Conservation (phyloP, 2,888 invertebrate species). For the Bombylius discolor region DNA sequence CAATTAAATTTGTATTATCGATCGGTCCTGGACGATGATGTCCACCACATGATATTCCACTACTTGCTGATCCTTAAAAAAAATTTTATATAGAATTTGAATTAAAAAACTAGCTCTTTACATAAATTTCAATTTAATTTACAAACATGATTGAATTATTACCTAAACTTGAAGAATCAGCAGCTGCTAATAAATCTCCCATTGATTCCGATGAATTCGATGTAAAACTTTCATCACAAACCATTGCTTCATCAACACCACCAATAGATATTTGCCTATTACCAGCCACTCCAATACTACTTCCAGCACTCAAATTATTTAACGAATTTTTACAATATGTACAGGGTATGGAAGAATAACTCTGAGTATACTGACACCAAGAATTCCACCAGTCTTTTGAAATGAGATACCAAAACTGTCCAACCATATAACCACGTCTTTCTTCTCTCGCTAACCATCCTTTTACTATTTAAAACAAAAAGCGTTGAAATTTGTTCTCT, state of each 20-base stretch:
- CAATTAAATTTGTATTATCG: slow-evolving; percentile 59
- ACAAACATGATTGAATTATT: neutral
- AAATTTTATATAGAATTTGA: neutral
- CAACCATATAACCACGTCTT: slow-evolving; percentile 58
- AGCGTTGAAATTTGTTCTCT: neutral
- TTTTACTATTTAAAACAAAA: slow-evolving; percentile 40
- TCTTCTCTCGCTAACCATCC: slow-evolving; percentile 74
- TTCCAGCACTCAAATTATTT: slow-evolving; percentile 14
- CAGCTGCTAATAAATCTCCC: slow-evolving; percentile 47
- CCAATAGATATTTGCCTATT: neutral
- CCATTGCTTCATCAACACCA: slow-evolving; percentile 47
- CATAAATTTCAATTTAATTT: neutral
- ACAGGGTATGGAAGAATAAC: slow-evolving; percentile 34
- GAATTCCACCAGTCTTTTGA: slow-evolving; percentile 75
- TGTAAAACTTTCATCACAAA: slow-evolving; percentile 57
- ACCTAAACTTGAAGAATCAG: slow-evolving; percentile 40
- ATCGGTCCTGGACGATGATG: slow-evolving; percentile 55
- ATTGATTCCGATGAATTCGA: slow-evolving; percentile 51
- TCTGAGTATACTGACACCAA: slow-evolving; percentile 61
- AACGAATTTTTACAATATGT: slow-evolving; percentile 34
- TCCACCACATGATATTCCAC: slow-evolving; percentile 51
- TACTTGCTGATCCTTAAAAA: slow-evolving; percentile 40
- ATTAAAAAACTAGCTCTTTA: neutral
- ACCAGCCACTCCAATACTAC: slow-evolving; percentile 1
- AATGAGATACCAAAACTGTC: slow-evolving; percentile 83